phyloP scores from a whole-genome alignment of 30 jellyfish, hydroid and myxozoan species.

The Aurelia sp. region DNA sequence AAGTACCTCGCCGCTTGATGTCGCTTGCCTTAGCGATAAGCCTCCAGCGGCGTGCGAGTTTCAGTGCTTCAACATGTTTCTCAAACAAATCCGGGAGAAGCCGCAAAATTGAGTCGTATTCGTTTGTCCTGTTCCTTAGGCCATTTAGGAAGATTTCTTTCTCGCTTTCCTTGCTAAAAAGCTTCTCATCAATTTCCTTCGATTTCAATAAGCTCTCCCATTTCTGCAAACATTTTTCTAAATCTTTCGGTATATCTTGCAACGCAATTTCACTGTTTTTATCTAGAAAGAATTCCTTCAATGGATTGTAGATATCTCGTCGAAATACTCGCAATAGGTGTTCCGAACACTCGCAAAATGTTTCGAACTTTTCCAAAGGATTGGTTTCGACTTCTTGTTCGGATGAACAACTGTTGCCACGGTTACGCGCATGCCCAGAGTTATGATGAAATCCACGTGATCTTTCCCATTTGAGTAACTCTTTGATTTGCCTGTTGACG shows the following conservation, averaged over 20 bases:
- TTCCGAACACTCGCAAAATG: conserved; percentile 75
- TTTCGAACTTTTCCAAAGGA: conserved; percentile 85
- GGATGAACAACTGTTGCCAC: conserved; percentile 69
- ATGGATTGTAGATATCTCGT: conserved; percentile 82
- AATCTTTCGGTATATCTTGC: conserved; percentile 55
- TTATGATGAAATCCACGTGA: conserved; percentile 76
- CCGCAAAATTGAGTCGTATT: conserved; percentile 70
- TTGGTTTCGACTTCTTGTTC: conserved; percentile 47
- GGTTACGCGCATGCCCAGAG: conserved; percentile 47
- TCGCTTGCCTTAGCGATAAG: conserved; percentile 68
- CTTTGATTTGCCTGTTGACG: conserved; percentile 54
- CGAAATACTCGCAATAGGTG: conserved; percentile 66
- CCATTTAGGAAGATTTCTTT: conserved; percentile 59
- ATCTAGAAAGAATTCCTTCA: conserved; percentile 73
- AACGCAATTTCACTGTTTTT: conserved; percentile 27
- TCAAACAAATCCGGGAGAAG: conserved; percentile 93
- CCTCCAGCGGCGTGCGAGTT: conserved; percentile 87
- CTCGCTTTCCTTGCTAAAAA: conserved; percentile 81
- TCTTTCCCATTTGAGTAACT: conserved; percentile 64
- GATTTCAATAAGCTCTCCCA: conserved; percentile 82
- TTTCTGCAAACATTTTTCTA: conserved; percentile 70
- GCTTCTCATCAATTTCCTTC: conserved; percentile 59
- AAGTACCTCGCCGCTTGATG: conserved; percentile 85
- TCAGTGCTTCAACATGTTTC: conserved; percentile 78
- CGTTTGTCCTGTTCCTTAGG: conserved; percentile 70